Conservation (phyloP, 2,888 invertebrate genomes). For the Callimorpha dominula region DNA sequence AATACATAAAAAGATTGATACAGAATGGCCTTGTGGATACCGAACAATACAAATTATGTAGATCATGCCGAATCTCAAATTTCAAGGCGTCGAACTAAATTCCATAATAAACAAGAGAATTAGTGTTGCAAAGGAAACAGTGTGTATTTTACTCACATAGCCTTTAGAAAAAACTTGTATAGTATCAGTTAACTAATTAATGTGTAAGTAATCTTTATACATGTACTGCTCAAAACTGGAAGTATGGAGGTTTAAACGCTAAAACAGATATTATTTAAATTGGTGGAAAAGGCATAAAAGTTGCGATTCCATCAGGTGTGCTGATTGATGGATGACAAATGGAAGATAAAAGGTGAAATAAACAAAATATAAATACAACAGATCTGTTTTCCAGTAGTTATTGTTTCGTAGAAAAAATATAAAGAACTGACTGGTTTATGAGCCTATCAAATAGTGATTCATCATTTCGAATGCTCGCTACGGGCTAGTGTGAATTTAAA, state of each 20-base stretch:
- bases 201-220: conserved; percentile 8
- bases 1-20: not conserved
- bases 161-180: conserved; percentile 22
- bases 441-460: conserved; percentile 28
- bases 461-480: conserved; percentile 23
- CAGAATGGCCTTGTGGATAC: conserved; percentile 10
- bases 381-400: conserved; percentile 29
- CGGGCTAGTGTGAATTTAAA: conserved; percentile 13
- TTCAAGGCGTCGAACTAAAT: conserved; percentile 37
- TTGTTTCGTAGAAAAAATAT: conserved; percentile 32
- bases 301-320: conserved; percentile 38
- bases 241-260: conserved; percentile 26
- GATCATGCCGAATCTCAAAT: conserved; percentile 45
- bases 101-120: conserved; percentile 11
- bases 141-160: conserved; percentile 19
- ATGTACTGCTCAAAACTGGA: conserved; percentile 17
- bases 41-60: conserved; percentile 49
- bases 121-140: conserved; percentile 29
- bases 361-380: conserved; percentile 38
- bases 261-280: conserved; percentile 7
- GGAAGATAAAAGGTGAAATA: conserved; percentile 36
- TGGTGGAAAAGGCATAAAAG: conserved; percentile 31
- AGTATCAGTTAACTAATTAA: conserved; percentile 15
- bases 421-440: conserved; percentile 36
- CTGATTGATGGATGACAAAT: conserved; percentile 42